These are phyloP conservation scores for Epinephelus malabaricus DNA, from an alignment of 2,797 vertebrate species.

Conservation along the genomic window DNA sequence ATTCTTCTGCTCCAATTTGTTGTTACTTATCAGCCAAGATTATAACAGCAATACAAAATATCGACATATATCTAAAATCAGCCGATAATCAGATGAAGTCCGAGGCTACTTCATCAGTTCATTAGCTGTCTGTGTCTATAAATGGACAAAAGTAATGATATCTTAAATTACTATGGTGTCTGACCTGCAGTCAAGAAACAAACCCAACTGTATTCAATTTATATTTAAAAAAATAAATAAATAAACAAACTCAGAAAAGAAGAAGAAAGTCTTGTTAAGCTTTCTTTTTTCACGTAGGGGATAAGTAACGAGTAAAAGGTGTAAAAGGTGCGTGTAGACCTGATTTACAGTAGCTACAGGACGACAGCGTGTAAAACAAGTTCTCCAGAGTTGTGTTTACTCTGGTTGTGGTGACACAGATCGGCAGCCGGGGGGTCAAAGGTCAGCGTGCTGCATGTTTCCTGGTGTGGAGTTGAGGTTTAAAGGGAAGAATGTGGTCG, in stretches of 20 bases:
- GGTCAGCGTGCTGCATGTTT: slow-evolving; percentile 5
- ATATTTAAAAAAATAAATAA: no score
- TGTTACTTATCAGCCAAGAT: not conserved
- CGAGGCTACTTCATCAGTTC: not conserved
- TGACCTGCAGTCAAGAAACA: not conserved
- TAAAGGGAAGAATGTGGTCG: slow-evolving; percentile 49
- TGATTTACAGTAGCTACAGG: not conserved
- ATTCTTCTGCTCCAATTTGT: not conserved
- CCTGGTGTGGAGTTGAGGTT: slow-evolving; percentile 16
- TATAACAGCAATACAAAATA: not conserved
- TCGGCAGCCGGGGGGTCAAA: slow-evolving; percentile 19
- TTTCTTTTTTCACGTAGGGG: not conserved
- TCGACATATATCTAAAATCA: not conserved
- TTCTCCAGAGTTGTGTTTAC: not conserved
- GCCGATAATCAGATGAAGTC: no score
- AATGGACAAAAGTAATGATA: not conserved
- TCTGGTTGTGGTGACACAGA: slow-evolving; percentile 14
- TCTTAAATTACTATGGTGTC: not conserved
- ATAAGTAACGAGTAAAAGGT: no score
- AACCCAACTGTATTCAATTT: no score
- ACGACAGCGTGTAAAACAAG: not conserved
- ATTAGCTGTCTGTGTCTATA: not conserved
- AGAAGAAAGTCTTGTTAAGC: not conserved
- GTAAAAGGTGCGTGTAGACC: not conserved
- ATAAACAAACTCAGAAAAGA: not conserved